phyloP scores from a whole-genome alignment of 1,140 invertebrate species.

The Euwallacea similis region DNA sequence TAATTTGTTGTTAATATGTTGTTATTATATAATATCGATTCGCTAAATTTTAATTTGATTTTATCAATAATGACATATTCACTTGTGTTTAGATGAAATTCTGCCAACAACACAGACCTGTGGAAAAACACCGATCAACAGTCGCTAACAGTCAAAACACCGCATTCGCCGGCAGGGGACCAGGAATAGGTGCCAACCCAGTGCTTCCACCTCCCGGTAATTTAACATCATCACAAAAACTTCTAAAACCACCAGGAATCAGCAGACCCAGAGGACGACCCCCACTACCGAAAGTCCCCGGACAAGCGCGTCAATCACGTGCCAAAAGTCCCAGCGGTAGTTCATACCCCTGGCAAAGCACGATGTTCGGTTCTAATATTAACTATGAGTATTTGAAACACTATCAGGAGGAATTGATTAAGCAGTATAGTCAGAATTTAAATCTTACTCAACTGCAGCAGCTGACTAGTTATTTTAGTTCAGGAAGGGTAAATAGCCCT shows the following conservation, averaged over 20 bases:
- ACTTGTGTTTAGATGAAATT: slow-evolving; percentile 43
- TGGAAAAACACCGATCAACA: slow-evolving; percentile 38
- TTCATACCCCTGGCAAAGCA: slow-evolving; percentile 43
- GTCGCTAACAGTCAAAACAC: slow-evolving; percentile 26
- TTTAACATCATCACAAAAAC: slow-evolving; percentile 21
- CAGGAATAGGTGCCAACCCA: slow-evolving; percentile 32
- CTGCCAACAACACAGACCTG: slow-evolving; percentile 51
- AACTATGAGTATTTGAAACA: slow-evolving; percentile 48
- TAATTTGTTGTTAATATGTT: too few relatives aligned
- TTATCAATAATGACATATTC: too few relatives aligned
- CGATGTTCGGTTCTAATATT: slow-evolving; percentile 29
- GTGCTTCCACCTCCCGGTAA: slow-evolving; percentile 45
- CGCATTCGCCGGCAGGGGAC: slow-evolving; percentile 22
- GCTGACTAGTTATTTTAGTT: slow-evolving; percentile 41
- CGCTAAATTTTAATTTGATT: too few relatives aligned
- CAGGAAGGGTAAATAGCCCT: slow-evolving; percentile 41
- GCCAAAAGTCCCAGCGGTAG: slow-evolving; percentile 38
- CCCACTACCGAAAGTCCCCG: slow-evolving; percentile 47
- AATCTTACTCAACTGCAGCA: slow-evolving; percentile 42
- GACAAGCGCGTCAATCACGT: slow-evolving; percentile 40
- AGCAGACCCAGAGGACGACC: slow-evolving; percentile 51
- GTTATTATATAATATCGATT: too few relatives aligned
- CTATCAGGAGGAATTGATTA: slow-evolving; percentile 50
- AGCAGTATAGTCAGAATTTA: slow-evolving; percentile 50
- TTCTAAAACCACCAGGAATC: slow-evolving; percentile 44